Evolutionary conservation across 2,888 invertebrate species (phyloP).

Genomic region (Synergus itoensis): DNA sequence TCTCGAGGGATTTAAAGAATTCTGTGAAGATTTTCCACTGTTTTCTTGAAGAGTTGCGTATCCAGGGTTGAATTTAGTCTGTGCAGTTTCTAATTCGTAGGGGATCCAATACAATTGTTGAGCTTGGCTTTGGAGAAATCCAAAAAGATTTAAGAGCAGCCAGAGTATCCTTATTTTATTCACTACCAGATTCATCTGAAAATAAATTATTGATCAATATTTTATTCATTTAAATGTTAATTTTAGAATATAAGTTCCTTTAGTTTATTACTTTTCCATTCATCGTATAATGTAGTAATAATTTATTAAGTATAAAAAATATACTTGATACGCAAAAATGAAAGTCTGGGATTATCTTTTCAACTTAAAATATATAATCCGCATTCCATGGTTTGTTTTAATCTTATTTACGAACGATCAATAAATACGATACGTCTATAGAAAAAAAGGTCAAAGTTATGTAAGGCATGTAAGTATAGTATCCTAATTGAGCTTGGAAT

Average conservation of each 20-base stretch:
- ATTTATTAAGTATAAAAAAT: neutral
- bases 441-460: slow-evolving; percentile 31
- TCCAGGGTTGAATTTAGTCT: neutral
- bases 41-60: slow-evolving; percentile 10
- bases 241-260: neutral
- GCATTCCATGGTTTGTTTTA: neutral
- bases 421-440: slow-evolving; percentile 15
- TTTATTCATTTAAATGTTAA: neutral
- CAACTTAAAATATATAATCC: neutral
- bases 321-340: neutral
- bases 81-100: neutral
- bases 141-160: slow-evolving; percentile 49
- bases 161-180: slow-evolving; percentile 44
- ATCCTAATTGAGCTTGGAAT: slow-evolving; percentile 1
- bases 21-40: neutral
- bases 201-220: slow-evolving; percentile 39
- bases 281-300: neutral
- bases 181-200: slow-evolving; percentile 60
- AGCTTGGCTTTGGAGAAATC: slow-evolving; percentile 48
- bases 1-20: neutral
- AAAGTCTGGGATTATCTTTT: neutral
- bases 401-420: slow-evolving; percentile 35
- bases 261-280: neutral
- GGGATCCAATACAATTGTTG: slow-evolving; percentile 42
- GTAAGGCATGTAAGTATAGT: slow-evolving; percentile 39